phyloP scores from a whole-genome alignment of 2,888 invertebrate species.

The Acheta domesticus region DNA sequence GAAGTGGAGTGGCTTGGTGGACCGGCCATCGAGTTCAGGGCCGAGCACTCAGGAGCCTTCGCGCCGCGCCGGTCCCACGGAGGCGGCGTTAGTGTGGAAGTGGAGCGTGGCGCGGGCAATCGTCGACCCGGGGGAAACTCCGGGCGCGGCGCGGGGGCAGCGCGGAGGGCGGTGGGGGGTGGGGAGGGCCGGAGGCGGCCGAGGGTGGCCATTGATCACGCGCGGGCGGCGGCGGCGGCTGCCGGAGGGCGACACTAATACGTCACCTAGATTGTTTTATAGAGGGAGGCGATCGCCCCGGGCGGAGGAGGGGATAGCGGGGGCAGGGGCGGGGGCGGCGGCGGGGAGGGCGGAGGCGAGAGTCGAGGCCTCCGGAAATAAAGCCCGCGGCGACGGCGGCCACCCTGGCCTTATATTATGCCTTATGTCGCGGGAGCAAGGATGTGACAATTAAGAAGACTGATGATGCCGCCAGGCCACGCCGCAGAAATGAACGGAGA shows the following conservation, averaged over 20 bases:
- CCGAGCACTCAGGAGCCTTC: background rate
- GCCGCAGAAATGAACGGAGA: too few relatives aligned
- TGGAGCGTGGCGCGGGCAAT: background rate
- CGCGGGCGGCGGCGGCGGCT: background rate
- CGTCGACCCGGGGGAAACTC: background rate
- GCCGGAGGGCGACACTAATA: constrained; percentile 26
- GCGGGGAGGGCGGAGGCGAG: background rate
- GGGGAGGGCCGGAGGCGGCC: background rate
- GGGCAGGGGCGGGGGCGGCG: background rate
- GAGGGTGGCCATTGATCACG: constrained; percentile 31
- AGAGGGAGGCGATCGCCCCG: background rate
- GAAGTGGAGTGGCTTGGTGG: too few relatives aligned
- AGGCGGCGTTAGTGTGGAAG: background rate
- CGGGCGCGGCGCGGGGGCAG: background rate
- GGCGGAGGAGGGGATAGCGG: background rate
- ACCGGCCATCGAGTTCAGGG: too few relatives aligned
- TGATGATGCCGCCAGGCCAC: too few relatives aligned
- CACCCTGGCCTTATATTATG: background rate
- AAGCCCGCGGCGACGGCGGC: background rate
- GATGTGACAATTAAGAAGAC: too few relatives aligned
- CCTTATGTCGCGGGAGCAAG: too few relatives aligned
- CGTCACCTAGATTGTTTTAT: constrained; percentile 30
- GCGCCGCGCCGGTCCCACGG: background rate
- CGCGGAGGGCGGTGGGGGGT: too few relatives aligned
- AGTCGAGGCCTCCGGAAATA: background rate